Conservation (phyloP, 2,888 invertebrate species). For the Malachius bipustulatus region DNA sequence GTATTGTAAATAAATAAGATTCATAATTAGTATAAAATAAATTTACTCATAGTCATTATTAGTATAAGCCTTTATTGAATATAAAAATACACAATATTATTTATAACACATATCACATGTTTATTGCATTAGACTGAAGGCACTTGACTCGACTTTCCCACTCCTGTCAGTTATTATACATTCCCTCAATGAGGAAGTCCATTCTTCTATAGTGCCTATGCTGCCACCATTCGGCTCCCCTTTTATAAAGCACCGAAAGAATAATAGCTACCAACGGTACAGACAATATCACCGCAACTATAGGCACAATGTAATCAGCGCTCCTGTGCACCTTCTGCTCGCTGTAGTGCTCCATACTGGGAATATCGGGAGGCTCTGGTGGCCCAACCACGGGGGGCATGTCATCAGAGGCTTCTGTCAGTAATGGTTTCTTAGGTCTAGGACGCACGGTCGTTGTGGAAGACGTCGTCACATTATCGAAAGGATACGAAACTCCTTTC, state of each 20-base stretch:
- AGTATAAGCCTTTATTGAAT: too few relatives aligned
- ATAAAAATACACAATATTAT: too few relatives aligned
- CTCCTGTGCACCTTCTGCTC: slow-evolving; percentile 18
- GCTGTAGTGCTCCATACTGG: slow-evolving; percentile 28
- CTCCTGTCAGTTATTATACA: slow-evolving; percentile 65
- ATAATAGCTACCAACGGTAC: slow-evolving; percentile 62
- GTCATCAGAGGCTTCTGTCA: slow-evolving; percentile 17
- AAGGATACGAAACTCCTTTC: slow-evolving; percentile 24
- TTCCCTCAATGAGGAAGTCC: slow-evolving; percentile 81
- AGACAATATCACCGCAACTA: slow-evolving; percentile 60
- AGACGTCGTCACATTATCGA: slow-evolving; percentile 19
- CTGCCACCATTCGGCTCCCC: slow-evolving; percentile 74
- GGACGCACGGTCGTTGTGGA: slow-evolving; percentile 10
- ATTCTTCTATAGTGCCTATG: slow-evolving; percentile 76
- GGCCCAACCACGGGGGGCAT: slow-evolving; percentile 4
- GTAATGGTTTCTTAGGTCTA: slow-evolving; percentile 14
- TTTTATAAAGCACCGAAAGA: slow-evolving; percentile 52
- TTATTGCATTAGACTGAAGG: too few relatives aligned
- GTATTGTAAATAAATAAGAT: too few relatives aligned
- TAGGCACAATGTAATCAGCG: slow-evolving; percentile 60
- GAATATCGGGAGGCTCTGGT: not conserved
- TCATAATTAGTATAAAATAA: too few relatives aligned
- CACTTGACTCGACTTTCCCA: too few relatives aligned
- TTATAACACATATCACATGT: too few relatives aligned
- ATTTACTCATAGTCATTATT: too few relatives aligned